A percentile compares a stretch with the other conserved stretches of the same genome.
Conservation (phyloP, 2,113 vertebrate genomes). For the Macroglossus sobrinus region DNA sequence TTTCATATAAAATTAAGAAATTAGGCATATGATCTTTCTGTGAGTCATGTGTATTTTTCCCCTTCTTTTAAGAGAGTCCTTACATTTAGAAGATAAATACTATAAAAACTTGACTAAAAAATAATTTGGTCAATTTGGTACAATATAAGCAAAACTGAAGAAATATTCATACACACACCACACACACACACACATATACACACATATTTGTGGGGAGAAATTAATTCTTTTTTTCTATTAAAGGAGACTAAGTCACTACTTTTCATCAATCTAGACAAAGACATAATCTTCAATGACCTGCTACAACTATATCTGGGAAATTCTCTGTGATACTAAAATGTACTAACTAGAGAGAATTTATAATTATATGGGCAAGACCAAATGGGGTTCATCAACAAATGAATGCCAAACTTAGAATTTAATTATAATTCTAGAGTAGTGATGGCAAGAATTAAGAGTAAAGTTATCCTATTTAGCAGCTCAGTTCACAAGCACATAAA, state of each 20-base stretch:
- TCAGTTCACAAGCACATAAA: neutral
- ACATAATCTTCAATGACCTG: neutral
- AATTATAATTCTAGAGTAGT: neutral
- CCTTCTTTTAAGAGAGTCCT: neutral
- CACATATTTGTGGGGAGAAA: neutral
- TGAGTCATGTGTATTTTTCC: slow-evolving; percentile 57
- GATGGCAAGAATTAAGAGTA: neutral
- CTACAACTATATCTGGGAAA: neutral
- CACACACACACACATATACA: neutral
- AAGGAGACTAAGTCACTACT: neutral
- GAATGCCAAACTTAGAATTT: neutral
- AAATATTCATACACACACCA: neutral
- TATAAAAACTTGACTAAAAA: slow-evolving; percentile 1
- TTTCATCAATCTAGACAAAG: neutral
- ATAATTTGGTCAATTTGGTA: neutral
- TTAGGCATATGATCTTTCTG: slow-evolving; percentile 43
- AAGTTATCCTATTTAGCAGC: neutral
- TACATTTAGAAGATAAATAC: neutral
- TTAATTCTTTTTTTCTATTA: neutral
- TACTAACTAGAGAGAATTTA: neutral
- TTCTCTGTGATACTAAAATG: neutral
- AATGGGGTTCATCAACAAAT: neutral
- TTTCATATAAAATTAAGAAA: slow-evolving; percentile 64
- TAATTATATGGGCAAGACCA: neutral
- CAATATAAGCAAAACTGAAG: neutral